Evolutionary conservation across 2,113 vertebrate genomes (phyloP).

Genomic region (Parus major): DNA sequence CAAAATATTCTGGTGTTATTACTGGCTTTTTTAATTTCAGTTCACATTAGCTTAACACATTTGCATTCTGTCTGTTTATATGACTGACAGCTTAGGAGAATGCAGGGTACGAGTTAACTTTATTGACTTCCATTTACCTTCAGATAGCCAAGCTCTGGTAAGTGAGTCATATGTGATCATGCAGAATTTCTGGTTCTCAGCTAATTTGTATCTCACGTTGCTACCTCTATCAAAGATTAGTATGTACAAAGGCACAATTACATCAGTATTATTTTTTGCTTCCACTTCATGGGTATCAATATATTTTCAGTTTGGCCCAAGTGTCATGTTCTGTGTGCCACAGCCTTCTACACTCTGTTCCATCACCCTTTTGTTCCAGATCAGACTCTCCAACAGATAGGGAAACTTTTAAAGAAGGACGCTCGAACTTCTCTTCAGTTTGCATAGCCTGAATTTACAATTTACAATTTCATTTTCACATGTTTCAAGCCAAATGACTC

Average conservation of each 20-base stretch:
- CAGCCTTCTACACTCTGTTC: not conserved
- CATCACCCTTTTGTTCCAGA: not conserved
- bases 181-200: not conserved
- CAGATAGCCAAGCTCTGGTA: not conserved
- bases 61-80: not conserved
- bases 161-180: fast-evolving
- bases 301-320: not conserved
- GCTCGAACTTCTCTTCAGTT: not conserved
- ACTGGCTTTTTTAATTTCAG: not conserved
- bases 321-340: not conserved
- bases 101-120: not conserved
- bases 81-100: not conserved
- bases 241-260: not conserved
- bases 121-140: not conserved
- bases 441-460: not conserved
- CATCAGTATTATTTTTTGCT: not conserved
- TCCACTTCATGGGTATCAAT: not conserved
- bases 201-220: fast-evolving
- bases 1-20: not conserved
- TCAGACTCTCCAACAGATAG: not conserved
- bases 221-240: not conserved
- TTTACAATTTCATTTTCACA: not conserved
- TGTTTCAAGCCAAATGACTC: not conserved
- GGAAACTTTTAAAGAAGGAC: not conserved
- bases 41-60: not conserved